Base-by-base conservation (phyloP, 2,797 vertebrate genomes). In the Cryptoprocta ferox region DNA sequence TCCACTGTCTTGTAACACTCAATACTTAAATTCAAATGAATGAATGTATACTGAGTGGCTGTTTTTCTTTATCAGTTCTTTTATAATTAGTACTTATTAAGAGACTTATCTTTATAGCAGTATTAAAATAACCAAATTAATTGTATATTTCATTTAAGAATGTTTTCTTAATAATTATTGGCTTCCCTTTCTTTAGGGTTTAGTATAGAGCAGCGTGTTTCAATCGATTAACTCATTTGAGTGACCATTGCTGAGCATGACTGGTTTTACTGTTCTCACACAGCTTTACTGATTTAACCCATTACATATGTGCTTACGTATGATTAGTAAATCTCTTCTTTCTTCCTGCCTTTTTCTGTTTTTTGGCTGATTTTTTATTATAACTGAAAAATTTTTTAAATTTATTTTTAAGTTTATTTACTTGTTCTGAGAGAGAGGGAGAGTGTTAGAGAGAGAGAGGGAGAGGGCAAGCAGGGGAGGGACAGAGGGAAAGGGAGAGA, bases 81-180 rank as follows among this genome's bases (percentile, higher is more conserved):
- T 79, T 94, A n/a, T 92, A 96, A 61, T 42, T 95, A 92, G 81
- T 63, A 19, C 35, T 95, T 94, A 83, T 76, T 90, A 89, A 94
- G 61, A 93, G 80, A 96, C 42, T 79, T 96, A 87, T 42, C 59
- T 63, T 94, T 24, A 87, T 90, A 97, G 15, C 35, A 63, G 1
- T 95, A 90, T 83, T 97, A 87, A 96, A 93, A 79, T 97, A 94
- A 53, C 59, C 56, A 94, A 76, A 63, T 79, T 90, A 79, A 93
- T 86, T 63, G 18, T 86, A 1, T 86, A 75, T 80, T 85, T 94
- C 26, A 79, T 2, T 94, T 93, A 91, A 28, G 18, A 61, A 39
- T 94, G 68, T 63, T 96, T 75, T 92, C 65, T 91, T 88, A 88
- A 56, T 93, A 78, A 89, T 82, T 10, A 21, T 21, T 96, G 26